Conservation (phyloP, 2,888 invertebrate species). For the Lagria hirta region DNA sequence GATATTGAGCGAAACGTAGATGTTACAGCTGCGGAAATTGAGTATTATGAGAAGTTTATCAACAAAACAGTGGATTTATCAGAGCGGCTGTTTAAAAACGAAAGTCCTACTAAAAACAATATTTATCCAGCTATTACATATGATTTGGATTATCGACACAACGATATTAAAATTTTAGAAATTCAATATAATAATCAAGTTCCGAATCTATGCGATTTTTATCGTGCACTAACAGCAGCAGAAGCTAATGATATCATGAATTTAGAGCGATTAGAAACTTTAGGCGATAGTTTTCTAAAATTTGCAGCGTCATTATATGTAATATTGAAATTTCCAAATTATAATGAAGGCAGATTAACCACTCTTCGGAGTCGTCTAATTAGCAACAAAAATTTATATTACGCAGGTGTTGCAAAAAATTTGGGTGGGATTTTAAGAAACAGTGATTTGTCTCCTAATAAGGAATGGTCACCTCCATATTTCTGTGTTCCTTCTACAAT, state of each 20-base stretch:
- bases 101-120: constrained; percentile 24
- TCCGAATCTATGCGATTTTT: constrained; percentile 56
- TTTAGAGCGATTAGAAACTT: constrained; percentile 80
- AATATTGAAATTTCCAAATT: constrained; percentile 66
- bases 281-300: constrained; percentile 90
- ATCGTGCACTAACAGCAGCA: constrained; percentile 70
- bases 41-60: constrained; percentile 69
- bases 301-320: constrained; percentile 73
- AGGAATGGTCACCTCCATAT: constrained; percentile 82
- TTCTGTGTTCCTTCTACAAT: constrained; percentile 63
- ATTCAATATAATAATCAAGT: constrained; percentile 42
- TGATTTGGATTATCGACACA: constrained; percentile 30
- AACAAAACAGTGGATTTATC: constrained; percentile 32
- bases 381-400: constrained; percentile 85
- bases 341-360: constrained; percentile 79
- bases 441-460: constrained; percentile 64
- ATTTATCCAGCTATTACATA: constrained; percentile 45
- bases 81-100: constrained; percentile 22
- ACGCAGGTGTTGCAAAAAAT: constrained; percentile 61
- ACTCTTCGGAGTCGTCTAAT: constrained; percentile 69
- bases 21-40: constrained; percentile 67
- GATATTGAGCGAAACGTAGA: constrained; percentile 66
- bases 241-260: constrained; percentile 75
- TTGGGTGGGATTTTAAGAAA: constrained; percentile 65
- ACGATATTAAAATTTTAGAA: constrained; percentile 9